Evolutionary conservation across 2,888 invertebrate genomes (phyloP).

Genomic region (Lithosia quadra): DNA sequence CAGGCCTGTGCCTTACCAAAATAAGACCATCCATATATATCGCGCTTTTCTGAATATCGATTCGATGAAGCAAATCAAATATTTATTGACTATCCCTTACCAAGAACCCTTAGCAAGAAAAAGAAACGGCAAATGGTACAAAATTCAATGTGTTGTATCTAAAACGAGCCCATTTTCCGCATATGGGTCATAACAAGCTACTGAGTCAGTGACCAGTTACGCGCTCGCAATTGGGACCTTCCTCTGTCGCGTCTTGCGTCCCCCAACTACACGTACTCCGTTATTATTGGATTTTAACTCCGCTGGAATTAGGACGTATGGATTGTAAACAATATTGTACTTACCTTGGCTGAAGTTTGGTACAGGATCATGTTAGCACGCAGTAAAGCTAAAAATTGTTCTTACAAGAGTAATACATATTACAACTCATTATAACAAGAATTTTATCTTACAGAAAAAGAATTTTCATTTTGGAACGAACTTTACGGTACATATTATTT

Average conservation of each 20-base stretch:
- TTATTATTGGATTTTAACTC: slow-evolving; percentile 53
- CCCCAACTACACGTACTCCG: slow-evolving; percentile 60
- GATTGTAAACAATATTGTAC: slow-evolving; percentile 32
- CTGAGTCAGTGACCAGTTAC: slow-evolving; percentile 82
- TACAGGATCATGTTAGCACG: not conserved
- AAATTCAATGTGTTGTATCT: slow-evolving; percentile 6
- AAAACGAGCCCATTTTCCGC: slow-evolving; percentile 40
- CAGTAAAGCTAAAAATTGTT: too few species aligned
- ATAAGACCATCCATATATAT: too few species aligned
- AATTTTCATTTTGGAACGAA: too few species aligned
- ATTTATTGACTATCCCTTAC: not conserved
- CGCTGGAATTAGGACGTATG: slow-evolving; percentile 46
- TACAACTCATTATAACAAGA: too few species aligned
- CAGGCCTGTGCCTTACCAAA: too few species aligned
- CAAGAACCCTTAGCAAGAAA: not conserved
- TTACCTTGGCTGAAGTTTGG: not conserved
- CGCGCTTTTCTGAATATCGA: too few species aligned
- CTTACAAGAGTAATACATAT: too few species aligned
- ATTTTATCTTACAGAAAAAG: too few species aligned
- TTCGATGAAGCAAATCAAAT: too few species aligned
- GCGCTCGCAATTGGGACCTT: slow-evolving; percentile 77
- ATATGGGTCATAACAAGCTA: slow-evolving; percentile 54
- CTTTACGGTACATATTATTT: too few species aligned
- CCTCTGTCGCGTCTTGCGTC: slow-evolving; percentile 77
- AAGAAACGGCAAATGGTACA: not conserved